Base-by-base conservation (phyloP, 1,140 invertebrate species). In the Cryptotermes secundus region DNA sequence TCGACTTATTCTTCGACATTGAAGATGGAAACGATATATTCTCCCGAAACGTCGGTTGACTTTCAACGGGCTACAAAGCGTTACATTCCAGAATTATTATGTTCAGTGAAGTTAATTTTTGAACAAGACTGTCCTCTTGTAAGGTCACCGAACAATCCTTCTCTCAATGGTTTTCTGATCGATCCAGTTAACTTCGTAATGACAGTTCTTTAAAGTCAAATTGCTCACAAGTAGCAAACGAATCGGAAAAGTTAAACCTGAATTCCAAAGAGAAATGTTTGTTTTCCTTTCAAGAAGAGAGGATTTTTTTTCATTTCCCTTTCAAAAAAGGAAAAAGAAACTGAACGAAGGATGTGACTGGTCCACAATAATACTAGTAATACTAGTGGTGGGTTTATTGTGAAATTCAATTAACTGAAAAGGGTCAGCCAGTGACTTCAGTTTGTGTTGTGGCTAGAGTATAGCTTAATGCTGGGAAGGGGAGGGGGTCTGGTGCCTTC, bases 401-500 rank as follows among this genome's bases (percentile, higher is more conserved):
- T 72, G 14, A 72, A 72, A 72, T 72, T 72, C 59, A 72, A 72
- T 72, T 72, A 72, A 72, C 59, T 72, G 59, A 72, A 72, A 72
- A 72, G 59, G 59, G 59, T 72, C 59, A 72, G 59, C 31, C 26
- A 72, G 59, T 72, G 59, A 72, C 16, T 72, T 72, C n/a, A 72
- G 59, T 72, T 72, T 72, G 59, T 72, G 59, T 72, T 72, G 59
- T 72, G 59, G 59, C 59, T n/a, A 14, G 59, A 72, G 59, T 72
- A 31, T 72, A 31, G 59, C n/a, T 72, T 26, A 72, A 72, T 31
- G 59, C n/a, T 31, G 59, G 26, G 6, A 26, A 26, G n/a, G 0
- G 26, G 59, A 31, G 59, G 59, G 14, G 59, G 2, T 72, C 9
- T n/a, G n/a, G n/a, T 31, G 59, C 14, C 59, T 31, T 72, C 59